Base-by-base conservation (phyloP, 2,888 invertebrate genomes). In the Drosophila helvetica region DNA sequence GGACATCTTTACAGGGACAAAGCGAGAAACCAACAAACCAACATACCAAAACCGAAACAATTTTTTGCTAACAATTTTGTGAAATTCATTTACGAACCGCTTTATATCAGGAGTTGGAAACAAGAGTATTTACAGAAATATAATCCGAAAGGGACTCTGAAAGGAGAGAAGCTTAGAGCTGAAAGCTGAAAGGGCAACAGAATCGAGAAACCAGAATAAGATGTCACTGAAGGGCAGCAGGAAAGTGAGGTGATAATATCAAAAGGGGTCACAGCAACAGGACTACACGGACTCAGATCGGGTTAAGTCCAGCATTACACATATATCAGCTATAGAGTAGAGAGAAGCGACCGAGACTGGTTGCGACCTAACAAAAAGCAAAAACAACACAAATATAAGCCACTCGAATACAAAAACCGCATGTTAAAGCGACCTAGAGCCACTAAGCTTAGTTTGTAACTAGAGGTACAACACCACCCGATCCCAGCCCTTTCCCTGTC, bases 31-130 rank as follows among this genome's bases (percentile, higher is more conserved):
- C 53, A 38, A 27, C 53, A 46, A 17, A 48, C 52, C 18, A 70
- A 66, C 17, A 70, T 62, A 55, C 59, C 5, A 46, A 57, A 42
- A 78, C 38, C 38, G n/a, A 72, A 72, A 79, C 46, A 69, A 71
- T 65, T 73, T 86, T 84, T 88, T 86, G 85, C 86, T 86, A 86
- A 66, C 60, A 69, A 59, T 71, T 88, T 79, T 86, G 54, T 59
- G 38, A 75, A 60, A 77, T 70, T 84, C 64, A 68, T 83, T 83
- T 83, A 86, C 79, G 75, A 86, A 71, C 80, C 74, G 75, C 77
- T 86, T 73, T 77, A 69, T 43, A 68, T 61, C 33, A 50, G 48
- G 52, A 48, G 38, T 38, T 42, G n/a, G 30, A 17, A 8, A 27
- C 25, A 9, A 12, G n/a, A 9, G 42, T 27, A 51, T 38, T 38